Evolutionary conservation across 2,797 vertebrate species (phyloP).

Genomic region (Pseudochaenichthys georgianus): DNA sequence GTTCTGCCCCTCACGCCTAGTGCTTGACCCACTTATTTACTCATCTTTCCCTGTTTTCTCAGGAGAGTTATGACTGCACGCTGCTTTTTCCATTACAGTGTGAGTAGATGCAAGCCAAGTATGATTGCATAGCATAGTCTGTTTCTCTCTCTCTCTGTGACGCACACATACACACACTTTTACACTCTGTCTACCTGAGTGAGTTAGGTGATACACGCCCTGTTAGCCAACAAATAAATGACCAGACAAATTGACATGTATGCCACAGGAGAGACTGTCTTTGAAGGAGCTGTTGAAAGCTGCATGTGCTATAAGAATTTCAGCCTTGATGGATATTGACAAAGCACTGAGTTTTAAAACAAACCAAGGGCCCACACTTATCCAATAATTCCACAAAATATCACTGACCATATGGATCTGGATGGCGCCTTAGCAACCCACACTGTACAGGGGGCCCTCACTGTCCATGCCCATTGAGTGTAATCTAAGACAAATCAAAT

Average conservation of each 20-base stretch:
- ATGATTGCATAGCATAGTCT: constrained; percentile 74
- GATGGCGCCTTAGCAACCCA: neutral
- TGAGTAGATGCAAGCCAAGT: constrained; percentile 83
- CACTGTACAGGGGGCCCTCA: neutral
- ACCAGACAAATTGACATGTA: constrained; percentile 85
- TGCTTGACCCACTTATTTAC: constrained; percentile 90
- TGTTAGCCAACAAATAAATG: constrained; percentile 87
- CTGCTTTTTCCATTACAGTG: constrained; percentile 83
- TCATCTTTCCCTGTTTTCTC: constrained; percentile 88
- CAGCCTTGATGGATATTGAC: constrained; percentile 79
- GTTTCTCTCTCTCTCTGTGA: constrained; percentile 46
- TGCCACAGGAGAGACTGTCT: constrained; percentile 79
- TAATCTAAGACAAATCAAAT: constrained; percentile 8
- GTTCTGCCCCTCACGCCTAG: constrained; percentile 79
- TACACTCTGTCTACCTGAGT: constrained; percentile 71
- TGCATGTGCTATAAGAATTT: constrained; percentile 66
- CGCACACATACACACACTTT: constrained; percentile 43
- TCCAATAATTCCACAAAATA: constrained; percentile 45
- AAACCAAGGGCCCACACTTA: constrained; percentile 50
- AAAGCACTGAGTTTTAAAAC: constrained; percentile 75
- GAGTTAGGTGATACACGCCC: constrained; percentile 84
- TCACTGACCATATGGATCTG: constrained; percentile 22
- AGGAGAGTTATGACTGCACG: constrained; percentile 83
- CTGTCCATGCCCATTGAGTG: neutral
- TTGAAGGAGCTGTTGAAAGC: constrained; percentile 77